A percentile compares a stretch with the other conserved stretches of the same genome.
These are phyloP conservation scores for Argopecten irradians DNA, from an alignment of 1,140 invertebrate genomes.

Conservation along the genomic window DNA sequence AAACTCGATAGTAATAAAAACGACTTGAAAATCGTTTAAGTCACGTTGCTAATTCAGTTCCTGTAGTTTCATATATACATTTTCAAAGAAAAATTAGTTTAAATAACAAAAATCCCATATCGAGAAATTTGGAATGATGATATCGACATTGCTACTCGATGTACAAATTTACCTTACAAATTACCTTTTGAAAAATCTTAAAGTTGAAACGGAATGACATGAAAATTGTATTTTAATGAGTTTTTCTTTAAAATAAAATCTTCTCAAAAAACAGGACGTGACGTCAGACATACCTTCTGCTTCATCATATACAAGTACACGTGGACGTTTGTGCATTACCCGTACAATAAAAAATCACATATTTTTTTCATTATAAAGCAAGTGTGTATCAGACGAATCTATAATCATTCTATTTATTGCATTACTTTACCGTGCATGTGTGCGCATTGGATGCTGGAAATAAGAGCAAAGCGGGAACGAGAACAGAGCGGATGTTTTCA, in stretches of 20 bases:
- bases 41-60: too few relatives aligned
- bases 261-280: neutral
- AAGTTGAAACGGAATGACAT: too few relatives aligned
- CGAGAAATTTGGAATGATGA: too few relatives aligned
- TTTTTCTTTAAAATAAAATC: neutral
- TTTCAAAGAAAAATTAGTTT: too few relatives aligned
- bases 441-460: neutral
- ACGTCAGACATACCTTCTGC: neutral
- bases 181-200: too few relatives aligned
- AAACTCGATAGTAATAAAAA: too few relatives aligned
- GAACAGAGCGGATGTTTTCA: neutral
- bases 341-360: neutral
- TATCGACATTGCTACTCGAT: too few relatives aligned
- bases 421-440: neutral
- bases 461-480: neutral
- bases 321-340: neutral
- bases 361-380: slow-evolving; percentile 19
- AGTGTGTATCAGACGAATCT: neutral
- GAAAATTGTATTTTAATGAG: too few relatives aligned
- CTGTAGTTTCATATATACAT: too few relatives aligned
- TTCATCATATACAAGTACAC: neutral
- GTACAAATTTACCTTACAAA: too few relatives aligned
- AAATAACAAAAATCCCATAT: too few relatives aligned
- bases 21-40: too few relatives aligned
- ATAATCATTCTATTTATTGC: neutral